Conservation (phyloP, 1,140 invertebrate species). For the Augochlora pura region DNA sequence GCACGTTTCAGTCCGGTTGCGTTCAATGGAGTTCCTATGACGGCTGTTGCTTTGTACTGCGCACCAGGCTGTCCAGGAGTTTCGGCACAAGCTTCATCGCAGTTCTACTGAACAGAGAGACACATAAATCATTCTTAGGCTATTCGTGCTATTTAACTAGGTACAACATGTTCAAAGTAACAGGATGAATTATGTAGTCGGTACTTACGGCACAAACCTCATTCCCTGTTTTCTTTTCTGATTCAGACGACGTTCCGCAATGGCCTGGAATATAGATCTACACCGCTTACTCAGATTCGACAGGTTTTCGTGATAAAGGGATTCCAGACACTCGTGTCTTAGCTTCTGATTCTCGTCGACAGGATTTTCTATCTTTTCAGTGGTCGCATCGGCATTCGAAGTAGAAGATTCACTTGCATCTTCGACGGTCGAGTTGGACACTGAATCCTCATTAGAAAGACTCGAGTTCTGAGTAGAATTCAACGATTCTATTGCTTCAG, state of each 20-base stretch:
- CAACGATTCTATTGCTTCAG: neutral
- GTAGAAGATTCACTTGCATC: too few species aligned
- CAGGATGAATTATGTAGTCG: too few species aligned
- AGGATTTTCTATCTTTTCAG: neutral
- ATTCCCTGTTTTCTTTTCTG: constrained; percentile 49
- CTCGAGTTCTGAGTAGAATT: neutral
- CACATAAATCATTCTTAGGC: too few species aligned
- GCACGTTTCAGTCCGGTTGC: neutral
- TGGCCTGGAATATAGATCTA: constrained; percentile 33
- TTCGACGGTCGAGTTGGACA: neutral
- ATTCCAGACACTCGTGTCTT: neutral
- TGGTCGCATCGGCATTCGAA: neutral
- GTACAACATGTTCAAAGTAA: neutral
- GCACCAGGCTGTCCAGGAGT: constrained; percentile 20
- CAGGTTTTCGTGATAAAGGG: neutral
- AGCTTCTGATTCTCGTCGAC: neutral
- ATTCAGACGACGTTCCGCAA: constrained; percentile 56
- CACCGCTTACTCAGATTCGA: constrained; percentile 16
- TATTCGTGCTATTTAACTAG: too few species aligned
- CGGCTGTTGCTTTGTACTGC: neutral
- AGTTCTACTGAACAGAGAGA: constrained; percentile 35
- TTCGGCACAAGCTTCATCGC: constrained; percentile 53
- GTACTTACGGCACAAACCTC: constrained; percentile 64
- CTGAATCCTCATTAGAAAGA: too few species aligned
- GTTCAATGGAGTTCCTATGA: neutral